phyloP scores from a whole-genome alignment of 2,888 invertebrate species.

The Tinea trinotella region DNA sequence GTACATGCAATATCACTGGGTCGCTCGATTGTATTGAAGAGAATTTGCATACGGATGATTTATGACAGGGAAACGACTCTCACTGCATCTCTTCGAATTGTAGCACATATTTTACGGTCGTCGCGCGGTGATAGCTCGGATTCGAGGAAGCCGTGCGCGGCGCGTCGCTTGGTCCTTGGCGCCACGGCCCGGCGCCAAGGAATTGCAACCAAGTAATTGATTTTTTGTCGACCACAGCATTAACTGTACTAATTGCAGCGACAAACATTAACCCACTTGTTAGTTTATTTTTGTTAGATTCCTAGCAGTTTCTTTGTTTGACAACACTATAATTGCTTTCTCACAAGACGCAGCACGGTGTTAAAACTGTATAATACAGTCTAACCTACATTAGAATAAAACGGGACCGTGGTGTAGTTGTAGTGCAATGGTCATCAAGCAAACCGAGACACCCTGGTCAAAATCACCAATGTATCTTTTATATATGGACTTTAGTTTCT shows the following conservation, averaged over 20 bases:
- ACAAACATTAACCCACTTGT: conserved; percentile 3
- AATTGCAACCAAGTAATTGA: conserved; percentile 10
- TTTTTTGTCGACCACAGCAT: conserved; percentile 12
- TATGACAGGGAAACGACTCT: neutral
- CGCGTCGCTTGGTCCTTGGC: conserved; percentile 35
- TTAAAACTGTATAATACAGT: too few relatives aligned
- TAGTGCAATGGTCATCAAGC: too few relatives aligned
- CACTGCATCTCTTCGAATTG: neutral
- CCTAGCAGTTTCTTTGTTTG: neutral
- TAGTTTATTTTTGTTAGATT: neutral
- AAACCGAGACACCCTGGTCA: too few relatives aligned
- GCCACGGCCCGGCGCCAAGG: conserved; percentile 52
- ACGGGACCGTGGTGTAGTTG: too few relatives aligned
- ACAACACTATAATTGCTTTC: too few relatives aligned
- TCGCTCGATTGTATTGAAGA: neutral
- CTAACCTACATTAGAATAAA: too few relatives aligned
- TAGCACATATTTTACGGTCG: conserved; percentile 13
- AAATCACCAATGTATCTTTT: too few relatives aligned
- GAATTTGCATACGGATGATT: conserved; percentile 2
- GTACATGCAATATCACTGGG: neutral
- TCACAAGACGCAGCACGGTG: too few relatives aligned
- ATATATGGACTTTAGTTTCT: too few relatives aligned
- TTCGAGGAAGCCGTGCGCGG: conserved; percentile 56
- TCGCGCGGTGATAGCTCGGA: conserved; percentile 37
- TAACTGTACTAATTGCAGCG: conserved; percentile 8